These are phyloP conservation scores for Thalassarche chlororhynchos DNA, from an alignment of 2,113 vertebrate species.

Conservation along the genomic window DNA sequence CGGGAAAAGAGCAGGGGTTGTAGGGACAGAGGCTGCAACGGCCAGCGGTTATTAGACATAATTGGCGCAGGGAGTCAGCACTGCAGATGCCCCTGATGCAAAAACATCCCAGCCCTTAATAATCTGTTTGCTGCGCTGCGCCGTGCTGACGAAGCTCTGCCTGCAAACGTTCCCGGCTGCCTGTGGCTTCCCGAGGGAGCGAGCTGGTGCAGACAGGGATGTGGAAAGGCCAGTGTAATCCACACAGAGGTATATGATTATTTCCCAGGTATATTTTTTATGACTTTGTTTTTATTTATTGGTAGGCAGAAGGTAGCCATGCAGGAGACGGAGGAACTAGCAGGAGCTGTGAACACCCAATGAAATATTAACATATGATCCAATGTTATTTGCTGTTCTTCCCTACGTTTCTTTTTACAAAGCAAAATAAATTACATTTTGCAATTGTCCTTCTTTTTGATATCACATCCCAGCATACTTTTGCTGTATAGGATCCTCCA, in stretches of 20 bases:
- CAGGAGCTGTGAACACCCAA: neutral
- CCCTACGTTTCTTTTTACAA: neutral
- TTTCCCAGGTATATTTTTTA: neutral
- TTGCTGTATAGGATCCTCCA: neutral
- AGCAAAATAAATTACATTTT: neutral
- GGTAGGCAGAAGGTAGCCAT: neutral
- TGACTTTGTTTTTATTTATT: neutral
- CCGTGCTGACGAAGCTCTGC: neutral
- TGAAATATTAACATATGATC: neutral
- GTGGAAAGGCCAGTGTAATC: neutral
- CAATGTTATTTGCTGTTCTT: neutral
- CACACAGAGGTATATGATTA: neutral
- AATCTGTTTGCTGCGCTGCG: rapidly evolving
- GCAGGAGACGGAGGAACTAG: neutral
- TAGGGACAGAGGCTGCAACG: neutral
- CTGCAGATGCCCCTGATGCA: neutral
- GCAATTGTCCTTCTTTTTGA: neutral
- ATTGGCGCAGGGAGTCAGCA: rapidly evolving
- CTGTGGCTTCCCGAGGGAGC: rapidly evolving
- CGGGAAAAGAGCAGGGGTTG: neutral
- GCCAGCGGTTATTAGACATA: neutral
- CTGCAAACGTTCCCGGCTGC: neutral
- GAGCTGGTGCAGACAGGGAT: neutral
- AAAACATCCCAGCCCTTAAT: neutral
- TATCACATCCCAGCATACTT: neutral